A percentile compares a stretch with the other conserved stretches of the same genome.
These are phyloP conservation scores for Callorhinus ursinus DNA, from an alignment of 2,113 vertebrate genomes.

Conservation along the genomic window DNA sequence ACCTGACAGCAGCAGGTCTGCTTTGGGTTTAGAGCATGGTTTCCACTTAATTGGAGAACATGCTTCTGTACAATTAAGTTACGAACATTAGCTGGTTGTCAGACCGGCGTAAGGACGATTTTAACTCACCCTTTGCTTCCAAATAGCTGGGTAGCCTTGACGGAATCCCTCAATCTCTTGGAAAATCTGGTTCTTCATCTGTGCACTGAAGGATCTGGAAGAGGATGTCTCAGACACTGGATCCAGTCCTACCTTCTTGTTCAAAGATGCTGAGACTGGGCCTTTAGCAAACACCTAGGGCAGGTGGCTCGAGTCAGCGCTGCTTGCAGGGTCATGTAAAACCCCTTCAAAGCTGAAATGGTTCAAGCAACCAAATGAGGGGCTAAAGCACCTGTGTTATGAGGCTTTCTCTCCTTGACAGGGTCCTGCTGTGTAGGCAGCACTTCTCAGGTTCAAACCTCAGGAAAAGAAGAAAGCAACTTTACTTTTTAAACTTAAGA, in stretches of 20 bases:
- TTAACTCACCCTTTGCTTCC: not conserved
- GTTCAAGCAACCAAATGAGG: not conserved
- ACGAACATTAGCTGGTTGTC: not conserved
- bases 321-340: not conserved
- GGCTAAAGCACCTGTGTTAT: not conserved
- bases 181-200: not conserved
- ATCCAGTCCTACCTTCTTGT: not conserved
- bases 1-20: not conserved
- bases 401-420: not conserved
- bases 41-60: not conserved
- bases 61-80: not conserved
- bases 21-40: not conserved
- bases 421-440: not conserved
- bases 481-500: not conserved
- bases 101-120: not conserved
- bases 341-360: not conserved
- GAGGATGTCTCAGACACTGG: not conserved
- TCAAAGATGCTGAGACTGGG: not conserved
- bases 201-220: not conserved
- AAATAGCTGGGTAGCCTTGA: not conserved
- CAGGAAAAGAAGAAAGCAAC: not conserved
- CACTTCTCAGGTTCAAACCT: not conserved
- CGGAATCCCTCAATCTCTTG: not conserved
- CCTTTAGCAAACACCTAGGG: not conserved
- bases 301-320: not conserved